These are phyloP conservation scores for Caenorhabditis virilis DNA, from an alignment of 2,888 invertebrate genomes.

Conservation along the genomic window DNA sequence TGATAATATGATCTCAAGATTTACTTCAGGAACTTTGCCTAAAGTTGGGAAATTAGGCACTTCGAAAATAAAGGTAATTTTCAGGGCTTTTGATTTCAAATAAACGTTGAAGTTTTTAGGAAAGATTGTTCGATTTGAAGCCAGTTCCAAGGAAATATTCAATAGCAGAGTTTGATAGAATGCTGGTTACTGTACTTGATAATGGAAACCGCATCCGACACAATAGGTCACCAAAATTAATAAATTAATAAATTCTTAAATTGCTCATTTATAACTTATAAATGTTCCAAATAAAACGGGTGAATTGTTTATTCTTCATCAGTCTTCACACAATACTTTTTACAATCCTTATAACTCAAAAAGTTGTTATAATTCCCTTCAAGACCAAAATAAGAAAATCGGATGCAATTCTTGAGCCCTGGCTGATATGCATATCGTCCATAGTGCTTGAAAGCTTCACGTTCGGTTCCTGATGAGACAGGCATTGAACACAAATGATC, in stretches of 20 bases:
- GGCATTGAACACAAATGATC: constrained; percentile 53
- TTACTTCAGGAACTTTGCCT: constrained; percentile 34
- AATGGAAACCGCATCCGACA: constrained; percentile 6
- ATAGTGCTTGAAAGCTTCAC: constrained; percentile 48
- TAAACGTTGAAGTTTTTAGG: too few relatives aligned
- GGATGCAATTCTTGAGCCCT: constrained; percentile 55
- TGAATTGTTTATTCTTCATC: constrained; percentile 7
- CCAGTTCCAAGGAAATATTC: constrained; percentile 22
- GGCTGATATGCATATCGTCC: constrained; percentile 56
- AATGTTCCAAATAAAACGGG: constrained; percentile 30
- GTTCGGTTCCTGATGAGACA: constrained; percentile 53
- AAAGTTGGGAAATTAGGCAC: constrained; percentile 18
- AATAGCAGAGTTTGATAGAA: constrained; percentile 28
- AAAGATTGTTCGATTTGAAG: too few relatives aligned
- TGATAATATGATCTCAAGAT: constrained; percentile 54
- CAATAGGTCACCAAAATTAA: constrained; percentile 28
- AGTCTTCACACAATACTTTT: constrained; percentile 43
- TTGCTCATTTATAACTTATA: too few relatives aligned
- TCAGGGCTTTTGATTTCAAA: too few relatives aligned
- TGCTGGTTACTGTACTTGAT: constrained; percentile 18
- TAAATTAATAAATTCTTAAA: constrained; percentile 11
- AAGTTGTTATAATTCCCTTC: constrained; percentile 65
- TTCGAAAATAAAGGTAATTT: too few relatives aligned
- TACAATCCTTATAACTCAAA: constrained; percentile 52
- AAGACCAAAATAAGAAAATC: constrained; percentile 62